Evolutionary conservation across 2,797 vertebrate genomes (phyloP).

Genomic region (Hyperoplus lanceolatus): DNA sequence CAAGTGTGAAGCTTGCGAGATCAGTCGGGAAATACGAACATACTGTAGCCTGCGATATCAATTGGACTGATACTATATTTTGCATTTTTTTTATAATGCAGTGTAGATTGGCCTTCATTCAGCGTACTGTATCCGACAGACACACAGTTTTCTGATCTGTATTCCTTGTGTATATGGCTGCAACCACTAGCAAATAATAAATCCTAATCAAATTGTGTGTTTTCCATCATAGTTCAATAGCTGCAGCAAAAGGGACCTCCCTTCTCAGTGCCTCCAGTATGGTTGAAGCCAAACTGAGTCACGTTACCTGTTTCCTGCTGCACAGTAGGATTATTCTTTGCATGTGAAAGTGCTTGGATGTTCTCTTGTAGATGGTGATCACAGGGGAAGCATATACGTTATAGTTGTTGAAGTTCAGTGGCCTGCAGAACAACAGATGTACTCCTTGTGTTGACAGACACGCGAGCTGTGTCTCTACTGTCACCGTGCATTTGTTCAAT

Average conservation of each 20-base stretch:
- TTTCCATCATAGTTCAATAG: slow-evolving; percentile 1
- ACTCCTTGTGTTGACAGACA: slow-evolving; percentile 35
- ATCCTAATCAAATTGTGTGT: slow-evolving; percentile 16
- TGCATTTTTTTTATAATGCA: slow-evolving; percentile 13
- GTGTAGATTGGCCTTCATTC: slow-evolving; percentile 1
- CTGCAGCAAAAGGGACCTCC: slow-evolving; percentile 20
- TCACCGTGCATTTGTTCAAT: slow-evolving; percentile 13
- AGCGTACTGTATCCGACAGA: background rate
- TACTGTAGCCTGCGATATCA: background rate
- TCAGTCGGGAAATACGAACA: too few species aligned
- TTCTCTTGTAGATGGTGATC: slow-evolving; percentile 10
- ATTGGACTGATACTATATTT: background rate
- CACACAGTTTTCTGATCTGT: background rate
- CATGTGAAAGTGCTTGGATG: slow-evolving; percentile 37
- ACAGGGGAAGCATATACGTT: slow-evolving; percentile 31
- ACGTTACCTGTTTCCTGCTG: slow-evolving; percentile 21
- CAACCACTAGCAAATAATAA: slow-evolving; percentile 3
- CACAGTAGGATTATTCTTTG: slow-evolving; percentile 31
- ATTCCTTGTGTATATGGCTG: background rate
- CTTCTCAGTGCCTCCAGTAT: background rate
- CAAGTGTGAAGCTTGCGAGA: too few species aligned
- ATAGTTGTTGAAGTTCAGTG: slow-evolving; percentile 38
- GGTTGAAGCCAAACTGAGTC: slow-evolving; percentile 29
- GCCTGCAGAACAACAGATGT: slow-evolving; percentile 59
- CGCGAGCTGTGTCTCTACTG: slow-evolving; percentile 17